A percentile compares a stretch with the other conserved stretches of the same genome.
These are phyloP conservation scores for Muschampia plurimacula DNA, from an alignment of 2,888 invertebrate genomes.

Conservation along the genomic window DNA sequence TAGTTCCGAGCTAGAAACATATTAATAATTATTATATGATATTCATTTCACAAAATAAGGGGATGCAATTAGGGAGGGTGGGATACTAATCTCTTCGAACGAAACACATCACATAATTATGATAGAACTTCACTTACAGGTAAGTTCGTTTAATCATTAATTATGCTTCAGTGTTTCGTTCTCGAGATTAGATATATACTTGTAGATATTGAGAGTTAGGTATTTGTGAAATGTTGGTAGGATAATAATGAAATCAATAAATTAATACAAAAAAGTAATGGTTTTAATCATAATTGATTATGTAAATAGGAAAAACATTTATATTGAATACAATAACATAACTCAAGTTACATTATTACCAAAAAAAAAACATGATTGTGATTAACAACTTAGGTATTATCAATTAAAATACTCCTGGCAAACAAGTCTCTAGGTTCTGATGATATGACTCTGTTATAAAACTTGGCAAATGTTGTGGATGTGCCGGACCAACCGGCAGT, in stretches of 20 bases:
- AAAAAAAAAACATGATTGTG: background rate
- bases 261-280: background rate
- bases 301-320: background rate
- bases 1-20: too few species aligned
- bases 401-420: constrained; percentile 8
- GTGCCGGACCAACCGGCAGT: constrained; percentile 27
- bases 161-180: constrained; percentile 24
- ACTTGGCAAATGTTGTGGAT: constrained; percentile 7
- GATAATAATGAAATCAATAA: background rate
- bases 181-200: constrained; percentile 21
- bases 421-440: background rate
- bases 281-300: background rate
- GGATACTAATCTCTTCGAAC: constrained; percentile 22
- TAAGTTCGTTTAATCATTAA: constrained; percentile 18
- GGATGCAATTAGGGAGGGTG: constrained; percentile 10
- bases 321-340: background rate
- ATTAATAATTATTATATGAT: too few species aligned
- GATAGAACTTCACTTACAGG: constrained; percentile 25
- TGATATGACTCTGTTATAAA: constrained; percentile 2
- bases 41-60: constrained; percentile 1
- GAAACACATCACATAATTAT: constrained; percentile 23
- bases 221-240: constrained; percentile 4
- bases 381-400: background rate
- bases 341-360: background rate
- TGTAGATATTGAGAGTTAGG: constrained; percentile 16